Conservation (phyloP, 2,113 vertebrate genomes). For the Silurus asotus region DNA sequence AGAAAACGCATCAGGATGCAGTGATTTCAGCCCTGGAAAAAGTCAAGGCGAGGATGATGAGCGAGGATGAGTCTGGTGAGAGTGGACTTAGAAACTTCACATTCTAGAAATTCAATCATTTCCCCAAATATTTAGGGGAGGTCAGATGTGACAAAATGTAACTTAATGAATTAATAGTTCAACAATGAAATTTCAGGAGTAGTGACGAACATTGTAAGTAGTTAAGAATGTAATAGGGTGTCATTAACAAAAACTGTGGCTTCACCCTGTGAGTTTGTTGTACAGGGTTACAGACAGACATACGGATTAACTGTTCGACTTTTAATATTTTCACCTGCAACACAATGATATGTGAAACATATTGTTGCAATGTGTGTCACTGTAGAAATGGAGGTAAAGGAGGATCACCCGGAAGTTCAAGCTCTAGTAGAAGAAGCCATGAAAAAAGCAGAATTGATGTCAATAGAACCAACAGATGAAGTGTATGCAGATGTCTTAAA, state of each 20-base stretch:
- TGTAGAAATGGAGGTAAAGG: slow-evolving; percentile 66
- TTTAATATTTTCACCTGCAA: not conserved
- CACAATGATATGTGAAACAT: not conserved
- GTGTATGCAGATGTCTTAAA: slow-evolving; percentile 71
- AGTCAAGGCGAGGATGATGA: slow-evolving; percentile 61
- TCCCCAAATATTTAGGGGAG: not conserved
- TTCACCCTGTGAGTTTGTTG: not conserved
- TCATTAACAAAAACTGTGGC: not conserved
- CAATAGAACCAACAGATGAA: slow-evolving; percentile 59
- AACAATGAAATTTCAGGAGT: not conserved
- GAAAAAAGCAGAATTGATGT: slow-evolving; percentile 57
- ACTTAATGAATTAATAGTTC: not conserved
- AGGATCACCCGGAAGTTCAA: slow-evolving; percentile 80
- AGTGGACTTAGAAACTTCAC: not conserved
- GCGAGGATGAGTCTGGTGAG: slow-evolving; percentile 51
- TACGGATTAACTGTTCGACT: not conserved
- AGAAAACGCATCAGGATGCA: slow-evolving; percentile 67
- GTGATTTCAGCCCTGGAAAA: slow-evolving; percentile 68
- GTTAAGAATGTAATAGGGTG: not conserved
- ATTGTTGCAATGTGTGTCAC: not conserved
- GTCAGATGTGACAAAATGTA: not conserved
- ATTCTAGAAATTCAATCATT: not conserved
- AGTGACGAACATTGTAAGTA: too few species aligned
- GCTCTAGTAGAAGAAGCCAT: slow-evolving; percentile 70
- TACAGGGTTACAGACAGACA: not conserved